Evolutionary conservation across 2,113 vertebrate species (phyloP).

Genomic region (Perca flavescens): DNA sequence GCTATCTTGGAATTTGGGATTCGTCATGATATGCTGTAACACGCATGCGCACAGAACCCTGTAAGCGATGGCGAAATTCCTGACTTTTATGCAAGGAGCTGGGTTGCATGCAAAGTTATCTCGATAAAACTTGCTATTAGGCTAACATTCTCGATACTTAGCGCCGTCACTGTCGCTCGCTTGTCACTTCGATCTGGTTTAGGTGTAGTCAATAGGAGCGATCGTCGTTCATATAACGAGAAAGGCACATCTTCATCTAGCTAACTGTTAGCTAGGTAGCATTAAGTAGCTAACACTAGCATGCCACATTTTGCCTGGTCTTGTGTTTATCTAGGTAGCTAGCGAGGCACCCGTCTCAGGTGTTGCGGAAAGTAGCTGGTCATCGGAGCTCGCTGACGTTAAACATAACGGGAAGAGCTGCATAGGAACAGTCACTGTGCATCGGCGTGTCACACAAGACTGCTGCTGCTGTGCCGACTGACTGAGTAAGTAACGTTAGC

Average conservation of each 20-base stretch:
- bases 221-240: slow-evolving; percentile 19
- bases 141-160: slow-evolving; percentile 3
- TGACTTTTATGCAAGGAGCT: slow-evolving; percentile 67
- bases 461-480: slow-evolving; percentile 65
- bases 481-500: slow-evolving; percentile 70
- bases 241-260: slow-evolving; percentile 62
- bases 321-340: slow-evolving; percentile 61
- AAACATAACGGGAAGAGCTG: slow-evolving; percentile 44
- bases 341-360: slow-evolving; percentile 48
- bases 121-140: slow-evolving; percentile 59
- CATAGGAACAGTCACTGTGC: slow-evolving; percentile 43
- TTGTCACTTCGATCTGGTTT: slow-evolving; percentile 15
- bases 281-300: slow-evolving; percentile 70
- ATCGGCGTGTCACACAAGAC: slow-evolving; percentile 53
- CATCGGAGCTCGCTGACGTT: slow-evolving; percentile 41
- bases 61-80: slow-evolving; percentile 78
- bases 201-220: slow-evolving; percentile 19
- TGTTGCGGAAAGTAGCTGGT: slow-evolving; percentile 39
- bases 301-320: slow-evolving; percentile 62
- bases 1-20: slow-evolving; percentile 59
- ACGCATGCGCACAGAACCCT: slow-evolving; percentile 73
- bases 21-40: slow-evolving; percentile 42
- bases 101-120: slow-evolving; percentile 70
- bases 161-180: background rate
- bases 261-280: slow-evolving; percentile 75